phyloP scores from a whole-genome alignment of 2,888 invertebrate genomes.

The Lithophane semibrunnea region DNA sequence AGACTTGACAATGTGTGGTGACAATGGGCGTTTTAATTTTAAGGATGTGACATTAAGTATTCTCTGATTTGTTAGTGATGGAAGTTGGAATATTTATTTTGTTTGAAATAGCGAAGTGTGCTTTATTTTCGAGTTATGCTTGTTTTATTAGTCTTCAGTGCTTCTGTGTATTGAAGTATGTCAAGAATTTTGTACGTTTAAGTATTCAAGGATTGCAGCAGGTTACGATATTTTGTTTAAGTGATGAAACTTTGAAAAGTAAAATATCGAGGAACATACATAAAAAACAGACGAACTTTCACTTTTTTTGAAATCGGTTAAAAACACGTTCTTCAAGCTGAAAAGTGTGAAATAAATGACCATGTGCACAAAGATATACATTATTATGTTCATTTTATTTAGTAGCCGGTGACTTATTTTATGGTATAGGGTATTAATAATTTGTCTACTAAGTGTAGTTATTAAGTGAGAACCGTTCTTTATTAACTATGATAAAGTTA shows the following conservation, averaged over 20 bases:
- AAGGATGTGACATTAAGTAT: slow-evolving; percentile 31
- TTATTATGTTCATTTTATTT: slow-evolving; percentile 7
- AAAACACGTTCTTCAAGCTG: background rate
- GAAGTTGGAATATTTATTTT: slow-evolving; percentile 9
- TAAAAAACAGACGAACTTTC: background rate
- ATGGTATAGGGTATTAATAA: slow-evolving; percentile 16
- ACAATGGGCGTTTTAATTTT: slow-evolving; percentile 53
- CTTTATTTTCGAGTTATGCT: background rate
- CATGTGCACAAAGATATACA: too few species aligned
- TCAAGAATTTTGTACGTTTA: background rate
- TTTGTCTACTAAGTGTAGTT: slow-evolving; percentile 25
- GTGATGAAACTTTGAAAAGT: background rate
- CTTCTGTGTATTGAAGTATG: slow-evolving; percentile 15
- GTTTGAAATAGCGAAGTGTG: background rate
- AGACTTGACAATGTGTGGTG: slow-evolving; percentile 48
- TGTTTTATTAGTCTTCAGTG: background rate
- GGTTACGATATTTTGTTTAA: background rate
- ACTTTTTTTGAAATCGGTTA: too few species aligned
- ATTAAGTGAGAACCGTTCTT: slow-evolving; percentile 11
- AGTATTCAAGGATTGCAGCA: background rate
- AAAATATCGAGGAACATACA: background rate
- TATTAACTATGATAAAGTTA: slow-evolving; percentile 32
- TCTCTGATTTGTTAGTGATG: slow-evolving; percentile 19
- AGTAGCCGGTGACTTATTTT: slow-evolving; percentile 15
- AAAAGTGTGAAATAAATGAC: background rate